Base-by-base conservation (phyloP, 2,888 invertebrate species). In the Plebejus argus region DNA sequence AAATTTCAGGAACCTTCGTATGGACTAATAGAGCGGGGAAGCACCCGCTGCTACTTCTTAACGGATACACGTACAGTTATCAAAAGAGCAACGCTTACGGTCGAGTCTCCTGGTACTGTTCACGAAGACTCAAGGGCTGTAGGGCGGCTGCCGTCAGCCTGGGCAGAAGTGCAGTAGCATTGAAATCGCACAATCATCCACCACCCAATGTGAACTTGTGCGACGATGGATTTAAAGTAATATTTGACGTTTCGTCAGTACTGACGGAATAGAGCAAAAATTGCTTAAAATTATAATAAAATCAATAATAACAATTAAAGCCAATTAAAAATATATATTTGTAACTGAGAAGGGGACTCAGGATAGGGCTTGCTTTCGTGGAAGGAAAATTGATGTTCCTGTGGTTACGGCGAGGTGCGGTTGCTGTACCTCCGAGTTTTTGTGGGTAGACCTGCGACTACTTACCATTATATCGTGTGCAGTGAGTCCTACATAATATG, bases 1-100 rank as follows among this genome's bases (percentile, higher is more conserved):
- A 56, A 56, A 56, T 83, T 82, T 66, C 80, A 92, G 93, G 92
- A 18, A 87, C 87, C 3, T 93, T 91, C 78, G 80, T 94, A 8
- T 93, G 92, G 92, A 93, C 92, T 1, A 91, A 90, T 79, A 85
- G 92, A 78, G 93, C 91, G 0, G 92, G 91, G 0, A 93, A 90
- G 77, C 93, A 94, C 81, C 93, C 93, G 0, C 85, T 93, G 0
- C 88, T 94, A 0, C 86, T 92, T 10, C 85, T 92, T 33, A 81
- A 83, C 7, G 91, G 91, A 4, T 93, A 89, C 83, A 93, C 93
- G 0, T 94, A 90, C 85, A 93, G 92, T 80, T 93, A 89, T 79
- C 93, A 94, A 83, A 93, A 93, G 81, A 86, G 87, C 79, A 93
- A 93, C 80, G 93, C 90, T 10, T 88, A 92, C 80, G 93, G 93